Evolutionary conservation across 2,888 invertebrate species (phyloP), one percentile per base, ranked within the genome.

Genomic region (Xylota sylvarum): DNA sequence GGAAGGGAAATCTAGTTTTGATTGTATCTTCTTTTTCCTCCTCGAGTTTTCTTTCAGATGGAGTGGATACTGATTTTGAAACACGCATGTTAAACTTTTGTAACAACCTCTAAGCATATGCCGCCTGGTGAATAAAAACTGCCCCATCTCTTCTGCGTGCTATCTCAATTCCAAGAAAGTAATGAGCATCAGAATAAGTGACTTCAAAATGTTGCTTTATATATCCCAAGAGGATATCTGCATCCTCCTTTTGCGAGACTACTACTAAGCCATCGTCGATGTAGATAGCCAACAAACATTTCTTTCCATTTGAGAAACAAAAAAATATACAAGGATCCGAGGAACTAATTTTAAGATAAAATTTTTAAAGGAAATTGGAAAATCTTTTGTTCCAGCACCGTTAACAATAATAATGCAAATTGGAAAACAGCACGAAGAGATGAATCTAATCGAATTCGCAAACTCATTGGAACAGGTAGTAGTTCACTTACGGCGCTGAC

Each of bases 201-300:
- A 35, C 9, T 12, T 30, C 46, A 14, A 64, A 64, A 2, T 64
- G 4, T 46, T 64, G 23, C 37, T 60, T 2, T 27, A 60, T 1
- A 46, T 14, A 64, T 32, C 5, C 6, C 12, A 62, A 14, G 12
- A 43, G n/a, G n/a, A 23, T 14, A 6, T 37, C 35, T 23, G n/a
- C 50, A 23, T 50, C 67, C n/a, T 50, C 52, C 14, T 32, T 67
- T 5, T 9, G 14, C 4, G 67, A 50, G 1, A n/a, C 64, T 10
- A 52, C 37, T 5, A 67, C 27, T 27, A 70, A 56, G 3, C 52
- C 67, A 73, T 89, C 88, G 52, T 89, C 89, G n/a, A 89, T 88
- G 70, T 88, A 89, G 12, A 89, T 79, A 4, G 87, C 88, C 1
- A 89, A n/a, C 5, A 89, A 64, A 64, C 10, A 83, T 40, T 58